A percentile compares a stretch with the other conserved stretches of the same genome.
phyloP scores from a whole-genome alignment of 2,113 vertebrate genomes.

The Spermophilus dauricus region DNA sequence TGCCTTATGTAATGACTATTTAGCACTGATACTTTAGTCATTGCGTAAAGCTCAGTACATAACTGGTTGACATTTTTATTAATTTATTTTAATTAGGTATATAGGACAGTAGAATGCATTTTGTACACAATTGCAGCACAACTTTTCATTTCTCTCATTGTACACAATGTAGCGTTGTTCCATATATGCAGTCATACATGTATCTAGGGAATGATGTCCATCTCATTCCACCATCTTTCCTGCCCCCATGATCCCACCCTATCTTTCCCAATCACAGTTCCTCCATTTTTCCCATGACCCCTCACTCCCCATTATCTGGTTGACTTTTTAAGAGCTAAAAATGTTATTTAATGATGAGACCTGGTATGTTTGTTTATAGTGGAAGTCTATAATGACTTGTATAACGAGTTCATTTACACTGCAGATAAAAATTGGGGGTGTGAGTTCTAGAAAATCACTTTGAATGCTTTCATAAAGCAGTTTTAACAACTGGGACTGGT shows the following conservation, averaged over 20 bases:
- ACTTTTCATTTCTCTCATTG: no score
- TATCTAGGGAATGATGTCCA: no score
- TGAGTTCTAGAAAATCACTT: neutral
- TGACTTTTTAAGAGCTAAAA: neutral
- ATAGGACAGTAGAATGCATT: no score
- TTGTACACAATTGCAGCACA: no score
- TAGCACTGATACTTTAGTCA: neutral
- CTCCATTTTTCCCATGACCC: no score
- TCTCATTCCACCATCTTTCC: no score
- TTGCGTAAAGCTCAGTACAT: neutral
- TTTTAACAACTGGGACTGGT: neutral
- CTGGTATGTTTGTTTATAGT: neutral
- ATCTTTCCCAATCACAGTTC: no score
- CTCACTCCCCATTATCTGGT: no score
- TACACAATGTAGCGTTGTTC: no score
- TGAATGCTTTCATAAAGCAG: neutral
- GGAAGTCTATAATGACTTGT: neutral
- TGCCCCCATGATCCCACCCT: no score
- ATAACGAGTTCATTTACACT: neutral
- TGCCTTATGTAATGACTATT: neutral
- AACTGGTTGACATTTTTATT: neutral
- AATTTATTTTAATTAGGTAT: no score
- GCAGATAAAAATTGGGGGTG: neutral
- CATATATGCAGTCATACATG: no score
- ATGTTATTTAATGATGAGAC: slow-evolving; percentile 11